phyloP scores from a whole-genome alignment of 2,888 invertebrate genomes.

The Elmis aenea region DNA sequence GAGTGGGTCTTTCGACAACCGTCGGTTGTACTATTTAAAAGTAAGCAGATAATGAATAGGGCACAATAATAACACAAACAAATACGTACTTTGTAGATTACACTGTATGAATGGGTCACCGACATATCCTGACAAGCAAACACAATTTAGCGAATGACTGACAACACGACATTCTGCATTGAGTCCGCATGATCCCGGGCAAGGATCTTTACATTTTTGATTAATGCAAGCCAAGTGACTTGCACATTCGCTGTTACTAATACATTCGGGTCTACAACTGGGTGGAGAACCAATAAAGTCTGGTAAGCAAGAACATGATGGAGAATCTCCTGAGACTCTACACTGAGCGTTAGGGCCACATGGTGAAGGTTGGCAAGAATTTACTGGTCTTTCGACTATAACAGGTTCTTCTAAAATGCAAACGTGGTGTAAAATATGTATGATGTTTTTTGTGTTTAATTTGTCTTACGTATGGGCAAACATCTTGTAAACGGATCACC shows the following conservation, averaged over 20 bases:
- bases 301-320: slow-evolving; percentile 59
- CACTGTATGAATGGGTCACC: slow-evolving; percentile 67
- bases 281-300: slow-evolving; percentile 61
- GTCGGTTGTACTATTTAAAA: slow-evolving; percentile 2
- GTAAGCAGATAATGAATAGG: slow-evolving; percentile 1
- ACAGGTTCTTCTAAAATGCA: slow-evolving; percentile 24
- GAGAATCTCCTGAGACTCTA: slow-evolving; percentile 49
- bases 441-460: too few relatives aligned
- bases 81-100: slow-evolving; percentile 9
- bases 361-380: slow-evolving; percentile 66
- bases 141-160: slow-evolving; percentile 67
- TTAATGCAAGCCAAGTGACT: slow-evolving; percentile 67
- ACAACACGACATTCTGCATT: slow-evolving; percentile 67
- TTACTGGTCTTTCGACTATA: slow-evolving; percentile 29
- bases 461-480: slow-evolving; percentile 28
- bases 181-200: slow-evolving; percentile 68
- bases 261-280: slow-evolving; percentile 70
- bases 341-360: slow-evolving; percentile 66
- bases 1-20: slow-evolving; percentile 50
- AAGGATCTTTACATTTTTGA: slow-evolving; percentile 72
- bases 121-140: slow-evolving; percentile 53
- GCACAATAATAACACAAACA: neutral
- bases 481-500: slow-evolving; percentile 78
- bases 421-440: too few relatives aligned
- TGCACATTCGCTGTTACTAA: slow-evolving; percentile 65